Conservation (phyloP, 2,888 invertebrate genomes). For the Drosophila pseudotalamancana region DNA sequence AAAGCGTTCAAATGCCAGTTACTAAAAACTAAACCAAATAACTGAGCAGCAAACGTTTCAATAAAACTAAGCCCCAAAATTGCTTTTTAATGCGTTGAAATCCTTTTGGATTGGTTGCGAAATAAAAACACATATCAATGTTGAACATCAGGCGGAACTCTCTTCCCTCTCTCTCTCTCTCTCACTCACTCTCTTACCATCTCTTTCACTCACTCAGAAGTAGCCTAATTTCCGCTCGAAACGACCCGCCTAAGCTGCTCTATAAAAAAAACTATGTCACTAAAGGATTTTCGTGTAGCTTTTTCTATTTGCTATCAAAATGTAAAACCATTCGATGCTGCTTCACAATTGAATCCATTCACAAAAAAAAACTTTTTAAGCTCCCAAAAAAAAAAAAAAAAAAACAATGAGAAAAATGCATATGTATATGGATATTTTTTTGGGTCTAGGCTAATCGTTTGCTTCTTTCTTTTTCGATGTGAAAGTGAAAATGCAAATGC, state of each 20-base stretch:
- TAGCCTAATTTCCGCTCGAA: slow-evolving; percentile 39
- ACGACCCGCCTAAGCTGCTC: slow-evolving; percentile 52
- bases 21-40: slow-evolving; percentile 31
- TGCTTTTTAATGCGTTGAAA: slow-evolving; percentile 63
- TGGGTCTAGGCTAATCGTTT: slow-evolving; percentile 8
- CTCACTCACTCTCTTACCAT: background rate
- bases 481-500: slow-evolving; percentile 8
- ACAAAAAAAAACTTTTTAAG: slow-evolving; percentile 19
- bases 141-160: slow-evolving; percentile 14
- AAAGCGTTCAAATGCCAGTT: slow-evolving; percentile 25
- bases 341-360: slow-evolving; percentile 10
- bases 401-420: too few relatives aligned
- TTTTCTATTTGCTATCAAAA: slow-evolving; percentile 33
- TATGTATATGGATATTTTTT: slow-evolving; percentile 4
- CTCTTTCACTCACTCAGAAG: background rate
- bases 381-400: slow-evolving; percentile 7
- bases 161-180: too few relatives aligned
- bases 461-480: background rate
- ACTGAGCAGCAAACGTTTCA: slow-evolving; percentile 36
- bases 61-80: slow-evolving; percentile 68
- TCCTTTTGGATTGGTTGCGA: slow-evolving; percentile 13
- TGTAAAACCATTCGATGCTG: slow-evolving; percentile 12
- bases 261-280: slow-evolving; percentile 38
- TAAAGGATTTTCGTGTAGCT: slow-evolving; percentile 45
- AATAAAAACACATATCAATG: slow-evolving; percentile 28